phyloP scores from a whole-genome alignment of 2,888 invertebrate species.

The Zygaena filipendulae region DNA sequence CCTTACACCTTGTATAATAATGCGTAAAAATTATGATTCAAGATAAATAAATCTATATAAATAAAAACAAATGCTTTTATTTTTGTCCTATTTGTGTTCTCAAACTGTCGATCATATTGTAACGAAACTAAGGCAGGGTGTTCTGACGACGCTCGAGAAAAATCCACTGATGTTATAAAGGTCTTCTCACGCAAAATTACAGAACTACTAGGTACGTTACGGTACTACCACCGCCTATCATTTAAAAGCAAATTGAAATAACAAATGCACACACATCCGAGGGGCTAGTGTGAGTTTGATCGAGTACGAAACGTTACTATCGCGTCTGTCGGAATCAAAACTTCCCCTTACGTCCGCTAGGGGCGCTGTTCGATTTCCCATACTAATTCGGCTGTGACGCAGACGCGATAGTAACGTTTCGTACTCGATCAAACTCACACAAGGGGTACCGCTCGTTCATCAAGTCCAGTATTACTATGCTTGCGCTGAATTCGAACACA shows the following conservation, averaged over 20 bases:
- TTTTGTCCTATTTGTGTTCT: constrained; percentile 2
- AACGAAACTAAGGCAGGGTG: constrained; percentile 1
- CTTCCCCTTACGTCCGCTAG: too few species aligned
- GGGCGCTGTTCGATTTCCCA: too few species aligned
- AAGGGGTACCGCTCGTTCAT: too few species aligned
- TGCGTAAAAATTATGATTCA: constrained; percentile 2
- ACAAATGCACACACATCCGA: constrained; percentile 2
- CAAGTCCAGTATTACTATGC: constrained; percentile 1
- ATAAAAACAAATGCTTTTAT: constrained; percentile 3
- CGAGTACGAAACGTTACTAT: too few species aligned
- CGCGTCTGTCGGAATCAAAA: too few species aligned
- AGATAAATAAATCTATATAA: constrained; percentile 2
- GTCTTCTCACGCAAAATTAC: constrained; percentile 1
- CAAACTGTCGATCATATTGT: constrained; percentile 3
- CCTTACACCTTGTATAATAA: constrained; percentile 3
- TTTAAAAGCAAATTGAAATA: constrained; percentile 3
- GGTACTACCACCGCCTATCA: constrained; percentile 2
- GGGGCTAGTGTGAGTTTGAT: too few species aligned
- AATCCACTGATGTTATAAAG: constrained; percentile 1
- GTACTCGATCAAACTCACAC: too few species aligned
- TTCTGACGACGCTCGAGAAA: constrained; percentile 2
- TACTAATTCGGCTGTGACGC: too few species aligned
- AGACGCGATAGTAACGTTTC: too few species aligned
- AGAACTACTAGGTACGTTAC: too few species aligned
- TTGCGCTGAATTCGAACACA: constrained; percentile 3